Conservation (phyloP, 2,113 vertebrate species). For the Mustela lutreola region DNA sequence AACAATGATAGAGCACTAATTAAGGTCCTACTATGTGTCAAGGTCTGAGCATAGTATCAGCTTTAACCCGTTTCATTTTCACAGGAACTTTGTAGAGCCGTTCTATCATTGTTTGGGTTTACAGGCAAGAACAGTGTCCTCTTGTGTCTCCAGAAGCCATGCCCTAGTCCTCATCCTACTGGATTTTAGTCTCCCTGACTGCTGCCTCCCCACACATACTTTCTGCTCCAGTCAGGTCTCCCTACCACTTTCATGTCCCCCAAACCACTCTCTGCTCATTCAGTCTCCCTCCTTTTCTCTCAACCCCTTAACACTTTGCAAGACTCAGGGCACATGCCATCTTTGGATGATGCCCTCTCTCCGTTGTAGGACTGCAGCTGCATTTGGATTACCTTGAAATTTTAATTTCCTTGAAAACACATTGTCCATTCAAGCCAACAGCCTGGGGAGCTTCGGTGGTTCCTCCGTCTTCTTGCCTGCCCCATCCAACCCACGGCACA, state of each 20-base stretch:
- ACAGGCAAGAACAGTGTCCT: not conserved
- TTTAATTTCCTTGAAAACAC: not conserved
- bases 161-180: not conserved
- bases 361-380: not conserved
- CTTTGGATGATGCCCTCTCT: not conserved
- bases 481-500: not conserved
- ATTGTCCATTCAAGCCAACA: not conserved
- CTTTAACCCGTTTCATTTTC: not conserved
- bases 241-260: not conserved
- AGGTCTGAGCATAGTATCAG: not conserved
- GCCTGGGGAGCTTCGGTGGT: not conserved
- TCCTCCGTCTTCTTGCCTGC: not conserved
- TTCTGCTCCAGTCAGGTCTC: not conserved
- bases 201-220: not conserved
- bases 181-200: not conserved
- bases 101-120: not conserved
- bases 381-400: not conserved
- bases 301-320: not conserved
- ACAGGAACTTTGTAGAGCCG: not conserved
- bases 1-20: not conserved
- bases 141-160: not conserved
- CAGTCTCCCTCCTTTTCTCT: not conserved
- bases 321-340: not conserved
- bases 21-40: not conserved
- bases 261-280: not conserved